Base-by-base conservation (phyloP, 2,797 vertebrate genomes). In the Craterocephalus amniculus region DNA sequence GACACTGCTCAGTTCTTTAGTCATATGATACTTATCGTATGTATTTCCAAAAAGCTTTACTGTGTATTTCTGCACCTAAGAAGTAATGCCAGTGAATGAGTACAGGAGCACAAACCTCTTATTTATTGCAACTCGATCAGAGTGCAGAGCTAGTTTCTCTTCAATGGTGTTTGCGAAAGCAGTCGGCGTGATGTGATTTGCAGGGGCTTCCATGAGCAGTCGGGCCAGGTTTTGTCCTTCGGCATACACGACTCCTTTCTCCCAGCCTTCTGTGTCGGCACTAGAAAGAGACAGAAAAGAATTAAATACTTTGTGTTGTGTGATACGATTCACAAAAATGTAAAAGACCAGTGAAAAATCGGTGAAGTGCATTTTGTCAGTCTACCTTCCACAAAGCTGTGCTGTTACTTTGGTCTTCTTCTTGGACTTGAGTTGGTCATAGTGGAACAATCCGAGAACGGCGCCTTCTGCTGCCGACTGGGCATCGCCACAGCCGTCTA, bases 401-500 rank as follows among this genome's bases (percentile, higher is more conserved):
- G 93, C 79, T 0, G 92, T 92, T 57, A 97, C 94, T 26, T 71
- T 79, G 57, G 84, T 85, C 87, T 96, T 99, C 93, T 97, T 99
- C 75, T 98, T 98, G 70, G 95, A 91, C 89, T 99, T 99, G 3
- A 98, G 93, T 43, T 96, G 94, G 6, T 97, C 95, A 1, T 97
- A 99, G 13, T 96, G 92, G 76, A 96, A 97, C 83, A 99, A 90
- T 22, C 97, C 95, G 1, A 99, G 94, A 73, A 94, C 48, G 0
- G 98, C 96, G 0, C 98, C 98, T 91, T 99, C 98, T 13, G 98
- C 98, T 22, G 98, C 97, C 0, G 97, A 94, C 83, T 99, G 97
- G 2, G 95, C 93, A 6, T 99, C 96, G 40, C 96, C 96, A 6
- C 98, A 99, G 35, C 95, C 89, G 22, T 99, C 98, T 77, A 99